Conservation (phyloP, 2,797 vertebrate species). For the Setipinna tenuifilis region DNA sequence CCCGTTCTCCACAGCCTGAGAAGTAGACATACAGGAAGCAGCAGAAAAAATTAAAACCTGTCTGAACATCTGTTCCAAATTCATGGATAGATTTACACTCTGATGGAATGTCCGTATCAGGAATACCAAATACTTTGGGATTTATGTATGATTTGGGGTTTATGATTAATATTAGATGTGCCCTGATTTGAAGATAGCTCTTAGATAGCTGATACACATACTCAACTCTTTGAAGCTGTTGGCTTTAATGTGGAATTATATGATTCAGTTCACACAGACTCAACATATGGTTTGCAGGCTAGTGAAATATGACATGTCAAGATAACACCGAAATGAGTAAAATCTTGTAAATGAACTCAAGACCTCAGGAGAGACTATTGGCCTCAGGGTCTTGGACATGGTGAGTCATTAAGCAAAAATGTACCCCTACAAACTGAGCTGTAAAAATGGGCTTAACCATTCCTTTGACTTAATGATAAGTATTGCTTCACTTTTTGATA, state of each 20-base stretch:
- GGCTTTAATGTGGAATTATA: background rate
- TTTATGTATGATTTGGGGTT: background rate
- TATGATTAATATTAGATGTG: background rate
- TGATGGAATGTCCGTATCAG: background rate
- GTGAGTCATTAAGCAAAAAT: background rate
- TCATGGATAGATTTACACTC: background rate
- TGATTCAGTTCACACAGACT: background rate
- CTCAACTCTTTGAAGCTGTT: background rate
- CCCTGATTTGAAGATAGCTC: background rate
- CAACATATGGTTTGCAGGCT: background rate
- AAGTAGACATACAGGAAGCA: conserved; percentile 35
- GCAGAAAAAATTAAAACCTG: background rate
- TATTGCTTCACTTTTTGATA: too few species aligned
- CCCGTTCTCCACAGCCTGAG: conserved; percentile 86
- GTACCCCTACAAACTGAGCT: background rate
- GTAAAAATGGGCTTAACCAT: background rate
- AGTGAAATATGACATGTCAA: background rate
- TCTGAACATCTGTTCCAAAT: conserved; percentile 3
- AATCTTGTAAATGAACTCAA: background rate
- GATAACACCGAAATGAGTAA: background rate
- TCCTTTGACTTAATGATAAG: background rate
- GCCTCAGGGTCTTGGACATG: background rate
- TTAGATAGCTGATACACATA: background rate
- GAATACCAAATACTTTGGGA: background rate
- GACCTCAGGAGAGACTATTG: background rate